These are phyloP conservation scores for Phaetusa simplex DNA, from an alignment of 2,113 vertebrate genomes.

Conservation along the genomic window DNA sequence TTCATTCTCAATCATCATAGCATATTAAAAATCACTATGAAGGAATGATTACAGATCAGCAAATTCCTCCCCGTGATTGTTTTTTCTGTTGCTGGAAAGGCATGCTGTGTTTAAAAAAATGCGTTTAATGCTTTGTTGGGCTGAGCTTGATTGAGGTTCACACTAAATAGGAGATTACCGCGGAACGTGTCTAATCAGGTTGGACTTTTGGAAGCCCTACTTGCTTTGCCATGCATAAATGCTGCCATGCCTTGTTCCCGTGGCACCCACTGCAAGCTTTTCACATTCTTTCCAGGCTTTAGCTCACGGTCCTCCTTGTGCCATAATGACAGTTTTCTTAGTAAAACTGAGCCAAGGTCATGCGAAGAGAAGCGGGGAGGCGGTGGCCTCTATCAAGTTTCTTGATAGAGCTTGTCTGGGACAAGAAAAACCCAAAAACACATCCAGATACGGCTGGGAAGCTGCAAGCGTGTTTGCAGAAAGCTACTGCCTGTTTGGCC, in stretches of 20 bases:
- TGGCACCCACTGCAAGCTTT: constrained; percentile 14
- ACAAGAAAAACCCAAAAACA: not conserved
- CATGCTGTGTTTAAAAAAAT: constrained; percentile 19
- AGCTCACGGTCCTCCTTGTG: not conserved
- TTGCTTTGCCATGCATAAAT: constrained; percentile 58
- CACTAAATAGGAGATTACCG: constrained; percentile 46
- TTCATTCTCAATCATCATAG: not conserved
- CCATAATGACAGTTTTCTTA: not conserved
- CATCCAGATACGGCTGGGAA: not conserved
- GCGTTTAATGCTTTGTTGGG: constrained; percentile 12
- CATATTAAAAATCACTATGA: not conserved
- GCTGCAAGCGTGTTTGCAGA: not conserved
- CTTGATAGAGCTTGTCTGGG: not conserved
- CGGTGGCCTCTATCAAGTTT: not conserved
- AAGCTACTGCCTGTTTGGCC: not conserved
- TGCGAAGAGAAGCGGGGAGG: not conserved
- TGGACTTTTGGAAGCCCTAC: constrained; percentile 57
- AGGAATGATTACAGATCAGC: constrained; percentile 42
- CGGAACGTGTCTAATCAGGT: constrained; percentile 55
- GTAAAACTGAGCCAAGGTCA: not conserved
- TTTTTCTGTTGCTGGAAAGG: constrained; percentile 45
- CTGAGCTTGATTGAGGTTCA: constrained; percentile 44
- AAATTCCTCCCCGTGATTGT: constrained; percentile 30
- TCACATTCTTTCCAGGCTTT: constrained; percentile 50
- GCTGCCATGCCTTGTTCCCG: constrained; percentile 31